These are phyloP conservation scores for Sturmia bella DNA, from an alignment of 2,888 invertebrate genomes.

Conservation along the genomic window DNA sequence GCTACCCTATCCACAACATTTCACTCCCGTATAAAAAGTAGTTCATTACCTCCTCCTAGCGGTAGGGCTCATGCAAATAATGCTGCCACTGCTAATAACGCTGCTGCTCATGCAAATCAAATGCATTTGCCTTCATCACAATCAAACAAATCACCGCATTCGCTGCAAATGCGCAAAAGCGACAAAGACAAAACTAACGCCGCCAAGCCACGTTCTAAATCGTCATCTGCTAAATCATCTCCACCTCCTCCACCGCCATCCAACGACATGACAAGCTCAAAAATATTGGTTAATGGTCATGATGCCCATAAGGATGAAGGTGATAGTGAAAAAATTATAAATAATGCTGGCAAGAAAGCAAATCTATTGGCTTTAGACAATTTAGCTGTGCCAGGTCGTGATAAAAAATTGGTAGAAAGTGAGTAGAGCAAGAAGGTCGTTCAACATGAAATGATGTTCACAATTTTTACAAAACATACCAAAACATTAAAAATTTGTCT, in stretches of 20 bases:
- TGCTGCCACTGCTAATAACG: constrained; percentile 72
- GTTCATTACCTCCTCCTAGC: constrained; percentile 83
- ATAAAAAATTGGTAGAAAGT: constrained; percentile 82
- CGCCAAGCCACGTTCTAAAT: constrained; percentile 69
- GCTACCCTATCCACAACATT: constrained; percentile 89
- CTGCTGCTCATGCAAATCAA: constrained; percentile 76
- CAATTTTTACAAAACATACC: constrained; percentile 38
- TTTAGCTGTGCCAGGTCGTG: constrained; percentile 80
- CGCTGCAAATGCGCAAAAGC: constrained; percentile 78
- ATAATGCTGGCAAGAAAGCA: constrained; percentile 61
- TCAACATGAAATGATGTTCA: constrained; percentile 66
- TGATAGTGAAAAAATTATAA: constrained; percentile 67
- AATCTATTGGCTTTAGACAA: constrained; percentile 74
- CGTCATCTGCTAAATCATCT: constrained; percentile 61
- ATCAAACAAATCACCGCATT: constrained; percentile 76
- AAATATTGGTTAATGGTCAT: constrained; percentile 63
- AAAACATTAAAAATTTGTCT: constrained; percentile 37
- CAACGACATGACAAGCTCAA: constrained; percentile 58
- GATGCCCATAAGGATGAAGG: constrained; percentile 69
- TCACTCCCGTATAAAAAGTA: constrained; percentile 87
- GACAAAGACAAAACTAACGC: constrained; percentile 79
- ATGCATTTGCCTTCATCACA: constrained; percentile 73
- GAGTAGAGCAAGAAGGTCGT: constrained; percentile 78
- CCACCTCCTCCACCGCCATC: constrained; percentile 57
- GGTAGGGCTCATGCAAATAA: constrained; percentile 78